Percentiles rank a stretch among this genome's conserved stretches.
These are phyloP conservation scores for Drosophila pachea DNA, from an alignment of 1,140 invertebrate species.

Conservation along the genomic window DNA sequence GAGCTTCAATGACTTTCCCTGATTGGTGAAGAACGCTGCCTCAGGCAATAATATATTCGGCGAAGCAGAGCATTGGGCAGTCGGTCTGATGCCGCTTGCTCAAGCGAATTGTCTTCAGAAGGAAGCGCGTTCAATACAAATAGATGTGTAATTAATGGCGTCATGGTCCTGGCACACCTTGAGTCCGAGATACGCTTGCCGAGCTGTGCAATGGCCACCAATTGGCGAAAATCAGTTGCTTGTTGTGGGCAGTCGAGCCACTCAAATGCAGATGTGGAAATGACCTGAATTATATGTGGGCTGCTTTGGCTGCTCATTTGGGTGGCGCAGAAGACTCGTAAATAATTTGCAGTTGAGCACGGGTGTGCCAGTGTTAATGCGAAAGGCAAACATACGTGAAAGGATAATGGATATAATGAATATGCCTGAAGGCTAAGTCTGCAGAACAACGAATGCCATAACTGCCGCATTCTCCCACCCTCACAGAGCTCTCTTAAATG, in stretches of 20 bases:
- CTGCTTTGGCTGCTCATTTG: slow-evolving; percentile 30
- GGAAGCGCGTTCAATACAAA: slow-evolving; percentile 29
- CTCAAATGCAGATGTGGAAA: slow-evolving; percentile 28
- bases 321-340: slow-evolving; percentile 19
- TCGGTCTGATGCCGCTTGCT: not conserved
- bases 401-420: not conserved
- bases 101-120: slow-evolving; percentile 38
- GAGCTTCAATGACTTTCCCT: too few species aligned
- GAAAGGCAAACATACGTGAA: slow-evolving; percentile 5
- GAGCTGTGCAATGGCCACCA: slow-evolving; percentile 55
- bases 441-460: not conserved
- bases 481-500: too few species aligned
- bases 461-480: not conserved
- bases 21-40: too few species aligned
- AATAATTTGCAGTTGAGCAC: slow-evolving; percentile 16
- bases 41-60: too few species aligned
- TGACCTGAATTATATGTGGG: slow-evolving; percentile 33
- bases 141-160: slow-evolving; percentile 51
- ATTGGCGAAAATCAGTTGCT: slow-evolving; percentile 63
- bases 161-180: slow-evolving; percentile 28
- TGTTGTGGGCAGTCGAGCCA: slow-evolving; percentile 33
- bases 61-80: not conserved
- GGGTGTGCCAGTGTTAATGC: slow-evolving; percentile 17
- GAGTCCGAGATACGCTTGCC: slow-evolving; percentile 61
- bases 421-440: not conserved